phyloP scores from a whole-genome alignment of 2,113 vertebrate species.

The Pavo muticus region DNA sequence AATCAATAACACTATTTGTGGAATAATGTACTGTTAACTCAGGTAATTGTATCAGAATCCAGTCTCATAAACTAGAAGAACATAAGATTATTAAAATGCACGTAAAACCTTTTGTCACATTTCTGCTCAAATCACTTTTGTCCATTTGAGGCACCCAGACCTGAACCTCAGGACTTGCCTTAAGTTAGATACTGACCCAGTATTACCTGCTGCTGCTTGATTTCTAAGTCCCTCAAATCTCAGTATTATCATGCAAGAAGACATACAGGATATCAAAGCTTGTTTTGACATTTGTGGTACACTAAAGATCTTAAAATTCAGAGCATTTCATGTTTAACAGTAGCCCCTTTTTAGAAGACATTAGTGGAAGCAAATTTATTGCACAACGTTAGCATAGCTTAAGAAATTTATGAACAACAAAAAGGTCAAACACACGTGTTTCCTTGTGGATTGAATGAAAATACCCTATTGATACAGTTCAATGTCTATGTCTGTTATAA shows the following conservation, averaged over 20 bases:
- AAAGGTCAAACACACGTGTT: neutral
- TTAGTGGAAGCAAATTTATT: constrained; percentile 1
- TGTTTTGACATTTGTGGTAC: neutral
- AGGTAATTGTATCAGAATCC: neutral
- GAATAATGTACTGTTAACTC: neutral
- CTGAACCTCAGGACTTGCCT: neutral
- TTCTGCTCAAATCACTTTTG: neutral
- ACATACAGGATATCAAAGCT: constrained; percentile 7
- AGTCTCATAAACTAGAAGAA: neutral
- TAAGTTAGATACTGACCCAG: constrained; percentile 13
- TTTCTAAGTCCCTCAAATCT: constrained; percentile 33
- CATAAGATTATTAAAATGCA: neutral
- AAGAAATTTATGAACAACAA: constrained; percentile 10
- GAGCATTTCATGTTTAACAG: neutral
- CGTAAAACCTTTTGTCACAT: neutral
- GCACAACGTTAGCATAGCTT: constrained; percentile 23
- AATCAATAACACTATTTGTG: neutral
- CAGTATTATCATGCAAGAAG: neutral
- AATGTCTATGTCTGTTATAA: neutral
- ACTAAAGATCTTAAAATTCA: neutral
- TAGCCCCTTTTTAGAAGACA: constrained; percentile 6
- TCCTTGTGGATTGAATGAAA: constrained; percentile 7
- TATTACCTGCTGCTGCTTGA: constrained; percentile 24
- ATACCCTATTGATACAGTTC: neutral
- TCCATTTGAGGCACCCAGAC: neutral